Conservation (phyloP, 2,888 invertebrate genomes). For the Theretra japonica region DNA sequence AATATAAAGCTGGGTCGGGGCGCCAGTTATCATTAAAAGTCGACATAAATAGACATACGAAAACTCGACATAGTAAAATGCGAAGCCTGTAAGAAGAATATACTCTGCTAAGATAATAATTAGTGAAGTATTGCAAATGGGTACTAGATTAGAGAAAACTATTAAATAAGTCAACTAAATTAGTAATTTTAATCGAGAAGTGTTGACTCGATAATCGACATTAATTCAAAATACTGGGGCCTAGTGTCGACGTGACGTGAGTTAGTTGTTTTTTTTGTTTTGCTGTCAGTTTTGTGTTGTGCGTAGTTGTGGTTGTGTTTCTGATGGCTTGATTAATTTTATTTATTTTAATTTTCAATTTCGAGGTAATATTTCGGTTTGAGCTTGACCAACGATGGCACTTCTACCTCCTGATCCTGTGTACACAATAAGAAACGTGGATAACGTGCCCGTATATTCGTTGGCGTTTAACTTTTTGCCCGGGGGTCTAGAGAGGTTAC, state of each 20-base stretch:
- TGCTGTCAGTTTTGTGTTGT: constrained; percentile 84
- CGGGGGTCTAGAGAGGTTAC: constrained; percentile 86
- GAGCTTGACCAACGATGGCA: constrained; percentile 86
- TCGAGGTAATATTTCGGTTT: constrained; percentile 74
- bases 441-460: constrained; percentile 89
- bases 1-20: too few relatives aligned
- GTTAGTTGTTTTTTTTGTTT: constrained; percentile 61
- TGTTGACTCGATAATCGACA: too few relatives aligned
- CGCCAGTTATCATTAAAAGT: too few relatives aligned
- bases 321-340: constrained; percentile 83
- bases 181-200: not conserved
- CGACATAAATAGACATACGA: too few relatives aligned
- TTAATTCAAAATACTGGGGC: not conserved
- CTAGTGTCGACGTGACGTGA: not conserved
- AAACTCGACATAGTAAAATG: too few relatives aligned
- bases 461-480: constrained; percentile 87
- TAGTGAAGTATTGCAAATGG: too few relatives aligned
- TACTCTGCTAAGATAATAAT: too few relatives aligned
- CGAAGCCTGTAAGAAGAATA: too few relatives aligned
- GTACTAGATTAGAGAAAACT: too few relatives aligned
- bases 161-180: too few relatives aligned
- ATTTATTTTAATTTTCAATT: constrained; percentile 76
- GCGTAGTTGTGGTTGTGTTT: constrained; percentile 82
- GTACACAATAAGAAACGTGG: constrained; percentile 88
- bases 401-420: constrained; percentile 91